Base-by-base conservation (phyloP, 2,797 vertebrate species). In the Cercopithecus petaurista region DNA sequence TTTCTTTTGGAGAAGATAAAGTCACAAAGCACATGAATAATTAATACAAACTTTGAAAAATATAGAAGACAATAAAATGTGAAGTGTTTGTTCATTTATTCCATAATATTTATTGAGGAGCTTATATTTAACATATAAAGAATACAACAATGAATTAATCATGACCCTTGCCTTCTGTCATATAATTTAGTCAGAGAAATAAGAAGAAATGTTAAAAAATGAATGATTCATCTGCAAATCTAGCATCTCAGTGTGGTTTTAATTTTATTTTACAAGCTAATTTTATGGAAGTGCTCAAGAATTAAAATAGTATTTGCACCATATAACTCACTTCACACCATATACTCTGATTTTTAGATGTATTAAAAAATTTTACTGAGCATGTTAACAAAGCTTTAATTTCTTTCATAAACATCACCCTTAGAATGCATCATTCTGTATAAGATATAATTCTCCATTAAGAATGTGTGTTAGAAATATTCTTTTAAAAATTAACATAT, bases 101-200 rank as follows among this genome's bases (percentile, higher is more conserved):
- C 24, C 30, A 82, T 55, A 88, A 48, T 81, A 77, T 39, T 55
- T 90, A 48, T 28, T 30, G 28, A 88, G 36, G 3, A 88, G 50
- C 7, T 94, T 80, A 82, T 80, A 87, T 73, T 97, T 77, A 97
- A 97, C 83, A 55, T 14, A 89, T 24, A 77, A 76, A 86, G n/a
- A 64, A 89, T 28, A 93, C 7, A 70, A 52, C 8, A 24, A 75
- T 92, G 43, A 96, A 86, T 87, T 79, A 92, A 88, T 77, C 50
- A 89, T 43, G 30, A 24, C 24, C 14, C 28, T 79, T 94, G 52
- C 13, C 36, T 21, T 95, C 46, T 70, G 33, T n/a, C 33, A 95
- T 21, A 24, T 80, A 80, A 79, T 80, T 30, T 36, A 85, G 55
- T 59, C 52, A 86, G 33, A 95, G 30, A 95, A 89, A 73, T 41